phyloP scores from a whole-genome alignment of 2,113 vertebrate species.

The Noturus placidus region DNA sequence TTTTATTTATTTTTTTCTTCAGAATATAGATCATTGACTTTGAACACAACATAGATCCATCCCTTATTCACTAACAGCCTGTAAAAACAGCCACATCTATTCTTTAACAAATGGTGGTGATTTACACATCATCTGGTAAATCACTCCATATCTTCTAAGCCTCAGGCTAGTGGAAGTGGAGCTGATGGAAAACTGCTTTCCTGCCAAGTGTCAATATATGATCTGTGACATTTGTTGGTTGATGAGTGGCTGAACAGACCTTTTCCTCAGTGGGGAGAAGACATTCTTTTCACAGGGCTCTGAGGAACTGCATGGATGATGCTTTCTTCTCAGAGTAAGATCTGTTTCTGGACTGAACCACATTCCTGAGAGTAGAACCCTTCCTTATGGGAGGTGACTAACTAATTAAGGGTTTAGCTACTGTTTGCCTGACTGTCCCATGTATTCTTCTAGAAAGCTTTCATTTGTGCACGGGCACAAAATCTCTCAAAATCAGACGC shows the following conservation, averaged over 20 bases:
- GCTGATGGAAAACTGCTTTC: constrained; percentile 40
- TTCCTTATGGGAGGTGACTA: constrained; percentile 8
- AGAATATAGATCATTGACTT: neutral
- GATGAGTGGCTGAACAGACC: constrained; percentile 36
- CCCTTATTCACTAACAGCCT: neutral
- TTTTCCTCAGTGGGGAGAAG: neutral
- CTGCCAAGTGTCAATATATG: constrained; percentile 47
- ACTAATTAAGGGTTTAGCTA: constrained; percentile 9
- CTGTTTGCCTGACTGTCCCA: constrained; percentile 4
- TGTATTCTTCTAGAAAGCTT: neutral
- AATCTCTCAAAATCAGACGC: neutral
- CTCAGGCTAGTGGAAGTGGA: constrained; percentile 30
- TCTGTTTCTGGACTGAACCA: constrained; percentile 5
- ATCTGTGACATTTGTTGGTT: constrained; percentile 40
- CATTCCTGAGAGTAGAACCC: neutral
- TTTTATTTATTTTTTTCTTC: no score
- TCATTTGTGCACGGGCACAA: neutral
- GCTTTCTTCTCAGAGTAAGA: constrained; percentile 4
- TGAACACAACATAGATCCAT: neutral
- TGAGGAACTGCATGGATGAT: constrained; percentile 27
- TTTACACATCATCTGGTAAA: constrained; percentile 36
- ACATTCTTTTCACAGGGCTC: constrained; percentile 7
- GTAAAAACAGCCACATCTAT: neutral
- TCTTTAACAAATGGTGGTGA: constrained; percentile 20
- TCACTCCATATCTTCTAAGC: constrained; percentile 33